Base-by-base conservation (phyloP, 2,797 vertebrate genomes). In the Buceros bicornis region DNA sequence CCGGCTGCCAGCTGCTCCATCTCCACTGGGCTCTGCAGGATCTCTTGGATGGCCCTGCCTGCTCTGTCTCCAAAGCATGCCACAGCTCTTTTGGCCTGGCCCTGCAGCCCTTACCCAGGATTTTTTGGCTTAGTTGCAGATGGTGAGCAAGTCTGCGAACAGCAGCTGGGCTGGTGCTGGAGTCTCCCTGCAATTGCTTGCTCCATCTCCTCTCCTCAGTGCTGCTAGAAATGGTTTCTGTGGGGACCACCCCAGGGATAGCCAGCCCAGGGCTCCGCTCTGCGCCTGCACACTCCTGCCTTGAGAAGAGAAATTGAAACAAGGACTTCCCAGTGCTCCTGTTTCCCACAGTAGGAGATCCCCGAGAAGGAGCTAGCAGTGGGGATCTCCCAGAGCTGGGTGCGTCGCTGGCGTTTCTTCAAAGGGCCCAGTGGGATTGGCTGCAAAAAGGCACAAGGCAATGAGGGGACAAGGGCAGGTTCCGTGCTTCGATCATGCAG, bases 401-500 rank as follows among this genome's bases (percentile, higher is more conserved):
- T 17, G 21, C 35, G 84, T 35, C 42, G 45, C 42, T 57, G 74
- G 16, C 6, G 0, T 47, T 65, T 87, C 37, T 72, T 42, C 45
- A 29, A 24, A 42, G 10, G 2, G 8, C 33, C 45, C 4, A 5
- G 6, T 2, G 5, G n/a, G 10, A 78, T 16, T 2, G 10, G 54
- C 33, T 70, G 67, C 45, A 51, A 11, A 57, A 66, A 61, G 47
- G 33, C 58, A 45, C 0, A 5, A 62, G 35, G 40, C 6, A 31
- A 28, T 0, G 8, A 7, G 10, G 48, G 40, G 13, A n/a, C 10
- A 0, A 1, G 45, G 25, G 10, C 11, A 3, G 24, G 28, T 42
- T 15, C 54, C 48, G 66, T 0, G 0, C 26, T 74, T 43, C 0
- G 2, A 53, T 29, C 2, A 0, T 33, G 26, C 10, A 3, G 65